Base-by-base conservation (phyloP, 2,797 vertebrate species). In the Scarus forsteni region DNA sequence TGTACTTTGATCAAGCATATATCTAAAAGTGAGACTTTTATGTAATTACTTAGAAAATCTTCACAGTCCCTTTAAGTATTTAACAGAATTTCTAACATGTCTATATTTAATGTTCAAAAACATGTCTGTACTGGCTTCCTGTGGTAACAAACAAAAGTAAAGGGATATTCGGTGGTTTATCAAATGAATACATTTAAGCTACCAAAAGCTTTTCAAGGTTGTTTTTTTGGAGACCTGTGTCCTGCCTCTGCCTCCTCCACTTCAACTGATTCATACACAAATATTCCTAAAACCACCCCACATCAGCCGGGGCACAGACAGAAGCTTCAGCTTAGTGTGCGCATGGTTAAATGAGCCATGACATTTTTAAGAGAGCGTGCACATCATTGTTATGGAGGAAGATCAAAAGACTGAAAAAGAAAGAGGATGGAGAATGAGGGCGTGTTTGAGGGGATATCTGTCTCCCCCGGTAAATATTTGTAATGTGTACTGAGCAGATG, bases 391-490 rank as follows among this genome's bases (percentile, higher is more conserved):
- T 7, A 69, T 55, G 27, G 12, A 60, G 15, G 50, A 44, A 45
- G 42, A 57, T 7, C 12, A 16, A 57, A 8, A 27, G 8, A 66
- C 6, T 18, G 50, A 15, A 1, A 50, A 11, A 66, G 16, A 61
- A 1, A 35, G 8, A 62, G 11, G 14, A 59, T 66, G 73, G 6
- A 16, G 84, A 39, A 39, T 3, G 18, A 40, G 12, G 49, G 10
- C 18, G n/a, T 42, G 44, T 57, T 73, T 4, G 8, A 61, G 60
- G 48, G 51, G 36, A 40, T 44, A 40, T 60, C n/a, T 38, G 66
- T 68, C 61, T 61, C 55, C 18, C 75, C 59, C 42, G 43, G 57
- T 72, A 59, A 72, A 70, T 73, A 73, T 60, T 58, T 76, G 43
- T 60, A 67, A 81, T 61, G 54, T 34, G 3, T 50, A 58, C 55